Percentiles rank a stretch among this genome's conserved stretches.
These are phyloP conservation scores for Volucella inflata DNA, from an alignment of 2,888 invertebrate species.

Conservation along the genomic window DNA sequence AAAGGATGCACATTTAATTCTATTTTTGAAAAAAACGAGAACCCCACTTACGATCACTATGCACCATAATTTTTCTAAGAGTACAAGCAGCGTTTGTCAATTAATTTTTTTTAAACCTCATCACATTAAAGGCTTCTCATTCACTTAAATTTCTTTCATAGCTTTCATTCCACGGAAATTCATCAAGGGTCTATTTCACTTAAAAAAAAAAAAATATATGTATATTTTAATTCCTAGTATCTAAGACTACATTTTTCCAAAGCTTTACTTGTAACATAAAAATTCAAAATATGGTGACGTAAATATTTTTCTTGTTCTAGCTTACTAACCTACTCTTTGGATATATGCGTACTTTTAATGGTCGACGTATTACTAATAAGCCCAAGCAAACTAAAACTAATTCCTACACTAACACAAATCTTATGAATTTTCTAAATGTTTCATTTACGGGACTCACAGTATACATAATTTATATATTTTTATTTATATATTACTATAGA, in stretches of 20 bases:
- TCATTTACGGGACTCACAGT: constrained; percentile 68
- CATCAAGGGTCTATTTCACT: not conserved
- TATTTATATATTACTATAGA: too few relatives aligned
- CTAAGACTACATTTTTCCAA: not conserved
- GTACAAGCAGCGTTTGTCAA: not conserved
- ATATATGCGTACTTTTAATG: constrained; percentile 33
- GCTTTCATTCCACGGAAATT: not conserved
- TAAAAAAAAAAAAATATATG: too few relatives aligned
- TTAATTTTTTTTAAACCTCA: not conserved
- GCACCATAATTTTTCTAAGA: not conserved
- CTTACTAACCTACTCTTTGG: constrained; percentile 66
- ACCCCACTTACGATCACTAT: not conserved
- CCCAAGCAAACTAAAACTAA: constrained; percentile 45
- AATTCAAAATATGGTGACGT: constrained; percentile 28
- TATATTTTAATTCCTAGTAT: too few relatives aligned
- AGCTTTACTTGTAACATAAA: too few relatives aligned
- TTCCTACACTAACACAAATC: constrained; percentile 59
- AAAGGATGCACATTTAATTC: not conserved
- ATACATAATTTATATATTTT: constrained; percentile 22
- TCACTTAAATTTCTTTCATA: constrained; percentile 9
- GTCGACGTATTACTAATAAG: constrained; percentile 60
- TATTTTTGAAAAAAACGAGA: not conserved
- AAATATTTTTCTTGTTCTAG: constrained; percentile 60
- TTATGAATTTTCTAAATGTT: constrained; percentile 66
- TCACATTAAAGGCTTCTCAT: not conserved